Conservation (phyloP, 1,140 invertebrate genomes). For the Saccostrea cuccullata region DNA sequence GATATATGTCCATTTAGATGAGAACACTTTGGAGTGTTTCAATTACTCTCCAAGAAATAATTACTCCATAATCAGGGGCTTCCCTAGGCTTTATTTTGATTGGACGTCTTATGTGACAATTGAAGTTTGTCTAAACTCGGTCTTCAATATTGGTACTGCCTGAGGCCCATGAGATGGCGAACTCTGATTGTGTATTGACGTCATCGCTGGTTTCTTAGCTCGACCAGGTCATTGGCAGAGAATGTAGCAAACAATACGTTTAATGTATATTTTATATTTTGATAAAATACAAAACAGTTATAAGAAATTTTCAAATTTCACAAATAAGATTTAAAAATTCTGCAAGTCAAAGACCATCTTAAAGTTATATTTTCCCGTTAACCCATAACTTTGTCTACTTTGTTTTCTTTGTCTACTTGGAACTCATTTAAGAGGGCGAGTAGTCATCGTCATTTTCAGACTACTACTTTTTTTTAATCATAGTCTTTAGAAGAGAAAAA, state of each 20-base stretch:
- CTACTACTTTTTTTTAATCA: too few relatives aligned
- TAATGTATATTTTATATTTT: background rate
- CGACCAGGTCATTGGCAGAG: background rate
- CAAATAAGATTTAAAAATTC: too few relatives aligned
- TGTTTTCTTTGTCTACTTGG: too few relatives aligned
- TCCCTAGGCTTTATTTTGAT: conserved; percentile 3
- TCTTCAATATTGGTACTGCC: background rate
- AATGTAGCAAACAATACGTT: background rate
- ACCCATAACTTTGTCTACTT: too few relatives aligned
- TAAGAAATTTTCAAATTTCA: too few relatives aligned
- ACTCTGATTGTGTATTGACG: background rate
- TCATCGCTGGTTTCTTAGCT: background rate
- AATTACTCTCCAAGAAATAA: conserved; percentile 17
- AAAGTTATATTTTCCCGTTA: too few relatives aligned
- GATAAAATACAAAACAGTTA: too few relatives aligned
- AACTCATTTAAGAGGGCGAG: too few relatives aligned
- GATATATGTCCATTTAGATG: background rate
- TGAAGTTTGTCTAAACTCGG: background rate
- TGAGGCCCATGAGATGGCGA: background rate
- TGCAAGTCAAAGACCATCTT: too few relatives aligned
- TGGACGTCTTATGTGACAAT: background rate
- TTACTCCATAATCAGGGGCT: background rate
- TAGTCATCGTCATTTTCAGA: too few relatives aligned
- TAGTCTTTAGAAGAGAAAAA: too few relatives aligned
- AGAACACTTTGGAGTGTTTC: background rate